These are phyloP conservation scores for Papilio demoleus DNA, from an alignment of 2,888 invertebrate genomes.

Conservation along the genomic window DNA sequence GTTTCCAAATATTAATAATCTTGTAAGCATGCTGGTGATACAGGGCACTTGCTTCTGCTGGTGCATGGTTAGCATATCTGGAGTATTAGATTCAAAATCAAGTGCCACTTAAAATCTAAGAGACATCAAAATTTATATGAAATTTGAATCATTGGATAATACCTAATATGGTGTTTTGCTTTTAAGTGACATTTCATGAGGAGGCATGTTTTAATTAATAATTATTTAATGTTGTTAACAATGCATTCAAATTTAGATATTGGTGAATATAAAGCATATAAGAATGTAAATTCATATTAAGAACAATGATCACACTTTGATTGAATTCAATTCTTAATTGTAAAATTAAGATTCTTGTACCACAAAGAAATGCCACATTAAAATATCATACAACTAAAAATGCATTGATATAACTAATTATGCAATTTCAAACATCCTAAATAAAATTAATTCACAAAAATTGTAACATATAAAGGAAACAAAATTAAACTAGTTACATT, in stretches of 20 bases:
- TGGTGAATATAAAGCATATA: too few species aligned
- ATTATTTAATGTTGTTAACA: too few species aligned
- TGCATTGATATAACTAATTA: conserved; percentile 24
- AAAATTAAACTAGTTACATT: conserved; percentile 25
- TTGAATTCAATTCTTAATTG: too few species aligned
- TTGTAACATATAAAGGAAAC: background rate
- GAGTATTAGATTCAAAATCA: conserved; percentile 95
- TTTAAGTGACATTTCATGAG: too few species aligned
- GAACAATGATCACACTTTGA: too few species aligned
- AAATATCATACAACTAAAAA: conserved; percentile 17
- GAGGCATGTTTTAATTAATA: too few species aligned
- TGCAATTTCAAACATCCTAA: conserved; percentile 6
- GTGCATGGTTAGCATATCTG: conserved; percentile 90
- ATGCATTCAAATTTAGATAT: too few species aligned
- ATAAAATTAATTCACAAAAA: background rate
- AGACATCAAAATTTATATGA: too few species aligned
- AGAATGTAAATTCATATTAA: too few species aligned
- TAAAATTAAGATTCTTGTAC: conserved; percentile 25
- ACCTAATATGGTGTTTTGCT: too few species aligned
- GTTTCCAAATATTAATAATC: conserved; percentile 88
- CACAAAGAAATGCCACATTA: conserved; percentile 32
- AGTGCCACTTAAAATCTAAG: conserved; percentile 95
- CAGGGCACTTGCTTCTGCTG: conserved; percentile 97
- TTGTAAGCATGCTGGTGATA: conserved; percentile 94
- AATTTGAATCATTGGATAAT: too few species aligned